phyloP scores from a whole-genome alignment of 2,797 vertebrate species.

The Odontamblyopus rebecca region DNA sequence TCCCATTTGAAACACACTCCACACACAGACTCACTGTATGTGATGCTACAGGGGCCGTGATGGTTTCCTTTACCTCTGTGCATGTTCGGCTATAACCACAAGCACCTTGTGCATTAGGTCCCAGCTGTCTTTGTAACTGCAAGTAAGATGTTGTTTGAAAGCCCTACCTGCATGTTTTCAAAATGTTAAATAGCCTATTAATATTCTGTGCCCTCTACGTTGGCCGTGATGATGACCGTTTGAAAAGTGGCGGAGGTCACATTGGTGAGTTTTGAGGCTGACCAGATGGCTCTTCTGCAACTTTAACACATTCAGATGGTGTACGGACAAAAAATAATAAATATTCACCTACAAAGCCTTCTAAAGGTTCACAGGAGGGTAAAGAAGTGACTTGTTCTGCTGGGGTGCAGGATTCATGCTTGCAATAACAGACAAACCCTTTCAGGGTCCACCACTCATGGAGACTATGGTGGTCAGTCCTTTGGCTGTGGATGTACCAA shows the following conservation, averaged over 20 bases:
- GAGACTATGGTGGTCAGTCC: not conserved
- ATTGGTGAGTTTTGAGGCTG: slow-evolving; percentile 24
- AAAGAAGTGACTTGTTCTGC: slow-evolving; percentile 44
- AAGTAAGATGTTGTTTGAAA: slow-evolving; percentile 64
- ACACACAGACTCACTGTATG: slow-evolving; percentile 44
- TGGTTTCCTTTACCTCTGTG: slow-evolving; percentile 69
- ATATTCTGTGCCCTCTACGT: slow-evolving; percentile 51
- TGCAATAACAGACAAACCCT: slow-evolving; percentile 62
- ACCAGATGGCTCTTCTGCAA: slow-evolving; percentile 35
- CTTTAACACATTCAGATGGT: slow-evolving; percentile 42
- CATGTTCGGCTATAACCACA: slow-evolving; percentile 70
- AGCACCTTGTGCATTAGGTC: slow-evolving; percentile 61
- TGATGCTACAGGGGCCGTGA: slow-evolving; percentile 35
- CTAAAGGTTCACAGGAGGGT: slow-evolving; percentile 34
- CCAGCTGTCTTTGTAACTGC: slow-evolving; percentile 57
- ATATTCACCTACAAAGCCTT: slow-evolving; percentile 28
- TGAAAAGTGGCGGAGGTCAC: slow-evolving; percentile 53
- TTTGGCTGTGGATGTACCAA: slow-evolving; percentile 22
- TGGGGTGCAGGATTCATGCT: slow-evolving; percentile 49
- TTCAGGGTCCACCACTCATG: not conserved
- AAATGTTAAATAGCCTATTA: slow-evolving; percentile 60
- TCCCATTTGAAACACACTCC: slow-evolving; percentile 21
- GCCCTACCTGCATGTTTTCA: slow-evolving; percentile 78
- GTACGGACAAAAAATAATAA: slow-evolving; percentile 14
- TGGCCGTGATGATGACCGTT: slow-evolving; percentile 43